A percentile compares a stretch with the other conserved stretches of the same genome.
Conservation (phyloP, 2,797 vertebrate genomes). For the Eulemur coronatus region DNA sequence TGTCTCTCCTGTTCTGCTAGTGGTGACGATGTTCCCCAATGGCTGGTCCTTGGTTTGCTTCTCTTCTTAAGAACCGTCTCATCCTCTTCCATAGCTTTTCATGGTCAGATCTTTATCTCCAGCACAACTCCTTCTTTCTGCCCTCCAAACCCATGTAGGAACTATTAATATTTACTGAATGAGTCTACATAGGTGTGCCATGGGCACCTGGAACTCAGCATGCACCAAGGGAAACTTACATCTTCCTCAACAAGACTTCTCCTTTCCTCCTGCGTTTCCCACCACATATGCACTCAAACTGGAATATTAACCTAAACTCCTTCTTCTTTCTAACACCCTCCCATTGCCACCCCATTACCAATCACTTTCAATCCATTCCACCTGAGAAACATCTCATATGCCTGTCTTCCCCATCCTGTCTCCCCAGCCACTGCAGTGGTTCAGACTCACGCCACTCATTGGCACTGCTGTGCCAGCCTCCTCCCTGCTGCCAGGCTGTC, state of each 20-base stretch:
- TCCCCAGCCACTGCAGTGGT: background rate
- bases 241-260: background rate
- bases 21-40: fast-evolving
- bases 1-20: background rate
- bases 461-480: background rate
- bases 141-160: background rate
- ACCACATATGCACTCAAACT: background rate
- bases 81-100: background rate
- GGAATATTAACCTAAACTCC: background rate
- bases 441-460: background rate
- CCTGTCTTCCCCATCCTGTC: background rate
- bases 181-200: background rate
- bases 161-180: background rate
- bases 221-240: background rate
- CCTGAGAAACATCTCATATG: background rate
- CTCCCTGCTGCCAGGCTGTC: background rate
- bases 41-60: background rate
- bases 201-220: background rate
- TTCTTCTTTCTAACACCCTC: background rate
- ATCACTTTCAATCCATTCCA: background rate
- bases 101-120: background rate
- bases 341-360: background rate
- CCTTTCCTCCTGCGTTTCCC: background rate
- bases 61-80: background rate
- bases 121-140: background rate